Percentiles rank a stretch among this genome's conserved stretches.
These are phyloP conservation scores for Tauraco hartlaubi DNA, from an alignment of 2,797 vertebrate genomes.

Conservation along the genomic window DNA sequence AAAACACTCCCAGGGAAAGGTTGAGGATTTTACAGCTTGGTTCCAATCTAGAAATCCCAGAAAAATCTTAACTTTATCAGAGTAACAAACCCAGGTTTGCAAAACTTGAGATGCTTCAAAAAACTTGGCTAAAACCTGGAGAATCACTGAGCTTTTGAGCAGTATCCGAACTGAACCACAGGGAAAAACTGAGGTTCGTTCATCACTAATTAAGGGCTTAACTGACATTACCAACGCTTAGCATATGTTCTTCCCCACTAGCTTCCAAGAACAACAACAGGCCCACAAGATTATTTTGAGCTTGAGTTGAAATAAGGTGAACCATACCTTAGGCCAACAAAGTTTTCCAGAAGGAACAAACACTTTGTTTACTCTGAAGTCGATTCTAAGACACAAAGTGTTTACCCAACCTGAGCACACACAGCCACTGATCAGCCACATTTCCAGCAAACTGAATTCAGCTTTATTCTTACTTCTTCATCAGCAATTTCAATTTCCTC, in stretches of 20 bases:
- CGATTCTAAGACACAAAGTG: slow-evolving; percentile 19
- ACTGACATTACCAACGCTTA: slow-evolving; percentile 63
- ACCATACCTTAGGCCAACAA: slow-evolving; percentile 51
- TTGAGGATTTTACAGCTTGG: background rate
- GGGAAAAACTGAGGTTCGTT: slow-evolving; percentile 48
- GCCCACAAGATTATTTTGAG: slow-evolving; percentile 61
- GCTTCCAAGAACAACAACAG: slow-evolving; percentile 78
- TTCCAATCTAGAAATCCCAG: background rate
- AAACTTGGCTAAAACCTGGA: slow-evolving; percentile 12
- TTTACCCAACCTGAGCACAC: slow-evolving; percentile 26
- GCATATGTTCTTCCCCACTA: slow-evolving; percentile 67
- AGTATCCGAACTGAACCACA: slow-evolving; percentile 50
- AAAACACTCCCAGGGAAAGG: background rate
- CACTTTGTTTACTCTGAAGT: slow-evolving; percentile 56
- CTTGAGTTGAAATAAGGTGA: slow-evolving; percentile 67
- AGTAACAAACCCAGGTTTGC: background rate
- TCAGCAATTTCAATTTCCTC: background rate
- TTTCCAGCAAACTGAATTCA: background rate
- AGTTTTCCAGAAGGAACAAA: slow-evolving; percentile 66
- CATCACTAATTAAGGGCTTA: slow-evolving; percentile 62
- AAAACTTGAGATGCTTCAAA: background rate
- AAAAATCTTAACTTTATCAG: background rate
- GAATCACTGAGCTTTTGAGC: slow-evolving; percentile 12
- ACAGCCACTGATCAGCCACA: background rate
- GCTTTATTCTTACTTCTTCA: background rate